phyloP scores from a whole-genome alignment of 1,140 invertebrate species.

The Neodiprion pinetum region DNA sequence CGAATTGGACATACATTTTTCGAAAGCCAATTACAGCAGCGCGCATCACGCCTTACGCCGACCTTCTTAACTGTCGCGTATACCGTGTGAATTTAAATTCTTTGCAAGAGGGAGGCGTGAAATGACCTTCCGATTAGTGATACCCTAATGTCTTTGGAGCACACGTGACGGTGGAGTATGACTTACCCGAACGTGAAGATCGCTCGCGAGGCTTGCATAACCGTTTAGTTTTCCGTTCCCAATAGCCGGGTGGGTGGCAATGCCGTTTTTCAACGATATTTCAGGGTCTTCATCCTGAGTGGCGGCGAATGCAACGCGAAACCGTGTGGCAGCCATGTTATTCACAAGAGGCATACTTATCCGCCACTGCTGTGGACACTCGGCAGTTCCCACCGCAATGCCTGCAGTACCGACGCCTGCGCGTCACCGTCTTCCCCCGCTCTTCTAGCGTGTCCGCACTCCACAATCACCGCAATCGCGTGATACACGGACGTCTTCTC shows the following conservation, averaged over 20 bases:
- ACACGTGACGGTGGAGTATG: background rate
- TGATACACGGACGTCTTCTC: too few species aligned
- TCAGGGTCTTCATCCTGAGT: slow-evolving; percentile 21
- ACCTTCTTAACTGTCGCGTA: too few species aligned
- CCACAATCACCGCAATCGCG: too few species aligned
- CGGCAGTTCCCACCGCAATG: slow-evolving; percentile 14
- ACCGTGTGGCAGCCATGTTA: slow-evolving; percentile 31
- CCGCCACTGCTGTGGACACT: slow-evolving; percentile 12
- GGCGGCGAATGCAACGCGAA: slow-evolving; percentile 28
- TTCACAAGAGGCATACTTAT: slow-evolving; percentile 14
- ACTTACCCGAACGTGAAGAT: slow-evolving; percentile 36
- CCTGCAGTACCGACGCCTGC: slow-evolving; percentile 6
- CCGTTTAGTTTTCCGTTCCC: slow-evolving; percentile 37
- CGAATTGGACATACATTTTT: too few species aligned
- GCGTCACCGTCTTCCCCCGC: background rate
- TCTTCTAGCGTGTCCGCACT: too few species aligned
- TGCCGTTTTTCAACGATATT: slow-evolving; percentile 29
- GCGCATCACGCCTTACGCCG: too few species aligned
- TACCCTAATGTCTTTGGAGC: background rate
- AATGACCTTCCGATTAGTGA: slow-evolving; percentile 10
- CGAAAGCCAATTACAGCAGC: too few species aligned
- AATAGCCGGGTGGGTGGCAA: slow-evolving; percentile 26
- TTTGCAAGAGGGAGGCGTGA: slow-evolving; percentile 1
- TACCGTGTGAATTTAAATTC: too few species aligned
- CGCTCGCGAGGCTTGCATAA: slow-evolving; percentile 32